Evolutionary conservation across 1,140 invertebrate genomes (phyloP).

Genomic region (Archivesica marissinica): DNA sequence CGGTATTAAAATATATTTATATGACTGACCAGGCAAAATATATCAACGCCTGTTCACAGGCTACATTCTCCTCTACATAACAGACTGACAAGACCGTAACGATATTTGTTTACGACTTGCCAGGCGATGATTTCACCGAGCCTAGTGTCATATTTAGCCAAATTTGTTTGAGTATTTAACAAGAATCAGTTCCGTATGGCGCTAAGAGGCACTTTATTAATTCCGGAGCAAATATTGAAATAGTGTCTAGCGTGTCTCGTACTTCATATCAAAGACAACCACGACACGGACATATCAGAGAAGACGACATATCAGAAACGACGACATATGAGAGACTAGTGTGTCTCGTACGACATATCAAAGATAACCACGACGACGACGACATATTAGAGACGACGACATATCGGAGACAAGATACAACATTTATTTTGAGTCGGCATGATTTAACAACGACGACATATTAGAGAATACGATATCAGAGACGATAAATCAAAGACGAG

Average conservation of each 20-base stretch:
- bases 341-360: too few relatives aligned
- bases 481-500: too few relatives aligned
- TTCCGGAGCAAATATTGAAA: background rate
- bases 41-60: too few relatives aligned
- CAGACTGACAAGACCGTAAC: too few relatives aligned
- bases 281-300: background rate
- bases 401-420: background rate
- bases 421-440: background rate
- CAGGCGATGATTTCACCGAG: background rate
- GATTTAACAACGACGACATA: too few relatives aligned
- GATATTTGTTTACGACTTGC: background rate
- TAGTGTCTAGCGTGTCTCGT: too few relatives aligned
- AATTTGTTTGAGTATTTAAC: slow-evolving; percentile 20
- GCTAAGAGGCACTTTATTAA: slow-evolving; percentile 20
- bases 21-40: too few relatives aligned
- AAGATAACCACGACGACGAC: background rate
- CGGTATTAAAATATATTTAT: too few relatives aligned
- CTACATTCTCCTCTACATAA: too few relatives aligned
- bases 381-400: background rate
- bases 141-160: background rate
- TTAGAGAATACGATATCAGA: too few relatives aligned
- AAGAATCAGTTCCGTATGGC: slow-evolving; percentile 19
- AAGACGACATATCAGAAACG: background rate
- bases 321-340: too few relatives aligned
- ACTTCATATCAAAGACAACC: too few relatives aligned